phyloP scores from a whole-genome alignment of 2,888 invertebrate species.

The Microdon myrmicae region DNA sequence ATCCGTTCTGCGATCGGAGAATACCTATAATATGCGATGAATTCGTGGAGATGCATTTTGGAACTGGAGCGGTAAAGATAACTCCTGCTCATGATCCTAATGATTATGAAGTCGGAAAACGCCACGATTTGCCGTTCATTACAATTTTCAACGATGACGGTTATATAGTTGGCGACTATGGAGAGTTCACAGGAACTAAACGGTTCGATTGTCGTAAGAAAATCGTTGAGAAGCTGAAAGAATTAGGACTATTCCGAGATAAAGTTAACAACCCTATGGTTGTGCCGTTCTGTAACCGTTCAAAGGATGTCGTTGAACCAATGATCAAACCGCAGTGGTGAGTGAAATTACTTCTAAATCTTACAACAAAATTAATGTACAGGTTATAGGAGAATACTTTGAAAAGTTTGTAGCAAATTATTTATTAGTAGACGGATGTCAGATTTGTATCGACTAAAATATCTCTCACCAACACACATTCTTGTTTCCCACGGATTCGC shows the following conservation, averaged over 20 bases:
- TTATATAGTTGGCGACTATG: constrained; percentile 81
- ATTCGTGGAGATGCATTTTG: constrained; percentile 94
- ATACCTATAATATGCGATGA: constrained; percentile 92
- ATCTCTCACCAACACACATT: too few species aligned
- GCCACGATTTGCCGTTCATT: constrained; percentile 86
- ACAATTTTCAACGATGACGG: constrained; percentile 94
- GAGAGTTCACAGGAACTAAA: constrained; percentile 84
- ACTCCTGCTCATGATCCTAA: constrained; percentile 98
- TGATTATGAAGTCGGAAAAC: constrained; percentile 94
- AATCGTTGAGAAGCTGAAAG: constrained; percentile 80
- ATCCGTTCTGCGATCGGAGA: constrained; percentile 87
- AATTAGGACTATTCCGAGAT: constrained; percentile 78
- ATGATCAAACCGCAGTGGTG: constrained; percentile 97
- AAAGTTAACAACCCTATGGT: constrained; percentile 94
- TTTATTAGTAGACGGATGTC: not conserved
- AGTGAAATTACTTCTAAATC: constrained; percentile 26
- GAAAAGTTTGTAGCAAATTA: not conserved
- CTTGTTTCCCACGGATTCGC: too few species aligned
- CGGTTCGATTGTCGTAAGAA: constrained; percentile 89
- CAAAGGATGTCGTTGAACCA: constrained; percentile 97
- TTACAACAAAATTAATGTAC: not conserved
- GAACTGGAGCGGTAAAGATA: constrained; percentile 98
- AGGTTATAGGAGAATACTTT: not conserved
- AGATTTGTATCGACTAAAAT: too few species aligned
- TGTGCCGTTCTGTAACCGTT: constrained; percentile 94